Evolutionary conservation across 2,113 vertebrate genomes (phyloP), one percentile per base, ranked within the genome.

Genomic region (Progne subis): DNA sequence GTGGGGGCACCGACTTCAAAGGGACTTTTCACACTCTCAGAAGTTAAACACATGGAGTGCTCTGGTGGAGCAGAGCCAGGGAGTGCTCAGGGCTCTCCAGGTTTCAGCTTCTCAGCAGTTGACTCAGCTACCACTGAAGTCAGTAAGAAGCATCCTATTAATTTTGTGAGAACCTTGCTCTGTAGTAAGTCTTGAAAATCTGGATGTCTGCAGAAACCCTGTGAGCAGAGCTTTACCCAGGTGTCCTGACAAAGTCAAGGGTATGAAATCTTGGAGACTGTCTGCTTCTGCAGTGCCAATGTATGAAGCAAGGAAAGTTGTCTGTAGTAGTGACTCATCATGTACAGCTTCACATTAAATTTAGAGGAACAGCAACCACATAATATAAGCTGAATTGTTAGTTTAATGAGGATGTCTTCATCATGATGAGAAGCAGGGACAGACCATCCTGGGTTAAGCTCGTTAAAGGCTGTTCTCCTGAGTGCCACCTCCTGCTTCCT

Each of bases 61-160:
- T 79, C 37, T 60, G 39, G 39, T 94, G 85, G 88, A 95, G 85
- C 55, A 70, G 75, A 75, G 87, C 84, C 96, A 95, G 88, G 71
- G 78, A 72, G 74, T 24, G 29, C 71, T 82, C 71, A 26, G 32
- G 49, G n/a, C 19, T 94, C 52, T 90, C 78, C 83, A 67, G 57
- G n/a, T 74, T 92, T 91, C 83, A 90, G 28, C 65, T 90, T 88
- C 87, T 88, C 65, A 68, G 72, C 59, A 37, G 53, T 81, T 90
- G 79, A 93, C 77, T 86, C 68, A 60, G 85, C 93, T 94, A 76
- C 49, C 29, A 28, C 67, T 81, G 34, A 78, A 92, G 49, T 88
- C 61, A 56, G n/a, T 52, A 75, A 49, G 41, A 84, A 84, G 59
- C 50, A 71, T 94, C 70, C 64, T 4, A 3, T 77, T 88, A 64